Evolutionary conservation across 2,888 invertebrate species (phyloP).

Genomic region (Macaria notata): DNA sequence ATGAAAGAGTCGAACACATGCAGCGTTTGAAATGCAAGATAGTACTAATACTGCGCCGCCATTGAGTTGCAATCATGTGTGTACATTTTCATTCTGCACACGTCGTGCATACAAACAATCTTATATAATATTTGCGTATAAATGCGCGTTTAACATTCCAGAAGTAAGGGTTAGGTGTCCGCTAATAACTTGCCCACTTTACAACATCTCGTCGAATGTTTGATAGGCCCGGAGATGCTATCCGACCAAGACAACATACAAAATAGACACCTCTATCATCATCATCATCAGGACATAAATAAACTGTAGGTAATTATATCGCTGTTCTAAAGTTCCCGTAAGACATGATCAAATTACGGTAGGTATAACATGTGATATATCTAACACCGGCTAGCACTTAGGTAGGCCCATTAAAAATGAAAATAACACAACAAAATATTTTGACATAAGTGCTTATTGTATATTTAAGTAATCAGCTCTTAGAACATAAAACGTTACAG

Average conservation of each 20-base stretch:
- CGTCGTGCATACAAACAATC: slow-evolving; percentile 55
- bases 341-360: too few relatives aligned
- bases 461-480: too few relatives aligned
- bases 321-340: too few relatives aligned
- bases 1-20: slow-evolving; percentile 21
- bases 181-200: slow-evolving; percentile 49
- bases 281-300: too few relatives aligned
- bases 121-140: slow-evolving; percentile 60
- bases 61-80: slow-evolving; percentile 36
- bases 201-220: slow-evolving; percentile 38
- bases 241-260: slow-evolving; percentile 26
- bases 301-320: too few relatives aligned
- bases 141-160: slow-evolving; percentile 63
- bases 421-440: too few relatives aligned
- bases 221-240: slow-evolving; percentile 36
- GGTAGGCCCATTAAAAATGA: too few relatives aligned
- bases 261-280: background rate
- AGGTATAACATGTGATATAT: too few relatives aligned
- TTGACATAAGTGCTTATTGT: too few relatives aligned
- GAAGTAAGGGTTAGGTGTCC: slow-evolving; percentile 57
- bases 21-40: slow-evolving; percentile 17
- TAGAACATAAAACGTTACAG: too few relatives aligned
- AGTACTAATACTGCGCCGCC: slow-evolving; percentile 33
- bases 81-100: slow-evolving; percentile 58
- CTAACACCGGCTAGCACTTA: too few relatives aligned